Conservation (phyloP, 2,113 vertebrate genomes). For the Dolichallabes microphthalmus region DNA sequence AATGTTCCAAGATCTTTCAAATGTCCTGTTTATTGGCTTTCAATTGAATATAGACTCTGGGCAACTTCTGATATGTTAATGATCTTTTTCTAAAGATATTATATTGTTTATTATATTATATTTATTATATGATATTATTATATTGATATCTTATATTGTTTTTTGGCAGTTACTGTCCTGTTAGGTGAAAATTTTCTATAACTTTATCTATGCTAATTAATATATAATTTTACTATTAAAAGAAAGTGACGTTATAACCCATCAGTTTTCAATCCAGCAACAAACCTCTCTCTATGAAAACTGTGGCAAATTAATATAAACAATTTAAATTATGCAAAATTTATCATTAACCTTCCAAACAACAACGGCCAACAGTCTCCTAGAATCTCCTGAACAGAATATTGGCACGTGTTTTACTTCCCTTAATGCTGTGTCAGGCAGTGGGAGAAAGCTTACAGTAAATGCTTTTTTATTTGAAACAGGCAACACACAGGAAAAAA, state of each 20-base stretch:
- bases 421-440: background rate
- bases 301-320: background rate
- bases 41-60: background rate
- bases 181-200: background rate
- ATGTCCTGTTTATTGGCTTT: background rate
- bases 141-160: background rate
- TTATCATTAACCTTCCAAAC: background rate
- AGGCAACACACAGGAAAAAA: background rate
- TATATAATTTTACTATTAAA: background rate
- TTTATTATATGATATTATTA: too few species aligned
- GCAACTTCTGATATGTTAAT: background rate
- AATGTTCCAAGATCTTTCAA: background rate
- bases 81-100: background rate
- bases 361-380: background rate
- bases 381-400: background rate
- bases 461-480: conserved; percentile 2
- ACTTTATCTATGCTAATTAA: background rate
- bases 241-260: background rate
- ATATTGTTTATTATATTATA: too few species aligned
- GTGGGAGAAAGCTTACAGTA: background rate
- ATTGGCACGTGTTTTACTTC: background rate
- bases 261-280: background rate
- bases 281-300: background rate
- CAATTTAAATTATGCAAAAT: background rate
- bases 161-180: background rate